These are phyloP conservation scores for Silurus glanis DNA, from an alignment of 2,113 vertebrate species.

Conservation along the genomic window DNA sequence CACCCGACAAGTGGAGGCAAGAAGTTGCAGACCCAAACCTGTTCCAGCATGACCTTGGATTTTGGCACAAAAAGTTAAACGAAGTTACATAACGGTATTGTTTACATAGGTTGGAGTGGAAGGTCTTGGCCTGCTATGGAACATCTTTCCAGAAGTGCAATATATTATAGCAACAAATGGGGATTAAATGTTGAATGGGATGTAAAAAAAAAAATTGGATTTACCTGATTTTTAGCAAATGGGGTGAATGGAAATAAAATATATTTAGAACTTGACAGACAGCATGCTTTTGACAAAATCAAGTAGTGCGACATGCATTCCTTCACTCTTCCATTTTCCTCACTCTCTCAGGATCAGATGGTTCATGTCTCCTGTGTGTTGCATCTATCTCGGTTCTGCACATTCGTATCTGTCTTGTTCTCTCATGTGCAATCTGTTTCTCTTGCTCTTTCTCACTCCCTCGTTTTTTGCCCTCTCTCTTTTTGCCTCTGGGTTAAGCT, in stretches of 20 bases:
- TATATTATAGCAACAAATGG: too few species aligned
- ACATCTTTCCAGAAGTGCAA: too few species aligned
- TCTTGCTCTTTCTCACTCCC: slow-evolving; percentile 27
- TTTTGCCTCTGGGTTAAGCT: slow-evolving; percentile 42
- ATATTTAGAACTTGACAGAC: neutral
- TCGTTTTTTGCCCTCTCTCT: slow-evolving; percentile 19
- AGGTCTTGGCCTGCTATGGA: too few species aligned
- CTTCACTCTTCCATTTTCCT: neutral
- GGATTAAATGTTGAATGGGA: neutral
- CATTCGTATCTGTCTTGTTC: neutral
- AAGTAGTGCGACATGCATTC: neutral
- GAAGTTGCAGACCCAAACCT: too few species aligned
- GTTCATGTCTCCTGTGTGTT: slow-evolving; percentile 43
- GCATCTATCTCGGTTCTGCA: neutral
- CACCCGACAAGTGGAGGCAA: too few species aligned
- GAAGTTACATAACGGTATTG: too few species aligned
- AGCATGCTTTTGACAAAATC: neutral
- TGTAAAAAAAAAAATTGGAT: neutral
- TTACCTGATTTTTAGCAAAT: neutral
- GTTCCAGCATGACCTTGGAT: too few species aligned
- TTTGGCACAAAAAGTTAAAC: too few species aligned
- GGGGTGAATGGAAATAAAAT: too few species aligned
- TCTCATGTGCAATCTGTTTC: neutral
- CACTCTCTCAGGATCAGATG: slow-evolving; percentile 4
- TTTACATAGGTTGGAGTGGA: too few species aligned